Evolutionary conservation across 2,888 invertebrate genomes (phyloP).

Genomic region (Pheosia gnoma): DNA sequence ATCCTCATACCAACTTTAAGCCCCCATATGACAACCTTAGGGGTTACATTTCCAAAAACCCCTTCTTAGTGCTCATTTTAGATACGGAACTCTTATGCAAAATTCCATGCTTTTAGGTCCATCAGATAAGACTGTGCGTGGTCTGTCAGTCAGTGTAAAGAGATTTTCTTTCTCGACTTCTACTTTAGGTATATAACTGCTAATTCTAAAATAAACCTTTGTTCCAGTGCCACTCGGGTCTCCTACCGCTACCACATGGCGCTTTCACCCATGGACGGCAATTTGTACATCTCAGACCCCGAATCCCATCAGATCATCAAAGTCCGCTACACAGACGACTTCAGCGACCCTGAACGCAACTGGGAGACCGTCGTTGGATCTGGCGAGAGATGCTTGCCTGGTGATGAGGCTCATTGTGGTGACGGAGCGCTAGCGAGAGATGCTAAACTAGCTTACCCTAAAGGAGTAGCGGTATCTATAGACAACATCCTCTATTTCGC

Average conservation of each 20-base stretch:
- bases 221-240: conserved; percentile 93
- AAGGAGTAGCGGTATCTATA: conserved; percentile 96
- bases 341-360: conserved; percentile 93
- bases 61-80: too few relatives aligned
- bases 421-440: conserved; percentile 96
- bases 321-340: conserved; percentile 92
- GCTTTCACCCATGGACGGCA: conserved; percentile 96
- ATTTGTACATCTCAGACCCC: conserved; percentile 97
- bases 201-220: conserved; percentile 3
- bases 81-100: too few relatives aligned
- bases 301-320: conserved; percentile 97
- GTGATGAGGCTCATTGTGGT: conserved; percentile 97
- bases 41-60: too few relatives aligned
- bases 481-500: conserved; percentile 97
- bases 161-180: not conserved
- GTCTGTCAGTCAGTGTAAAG: not conserved
- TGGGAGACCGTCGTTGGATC: conserved; percentile 98
- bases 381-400: conserved; percentile 96
- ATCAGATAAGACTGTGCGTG: too few relatives aligned
- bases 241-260: conserved; percentile 99
- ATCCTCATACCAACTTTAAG: too few relatives aligned
- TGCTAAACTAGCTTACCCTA: conserved; percentile 97
- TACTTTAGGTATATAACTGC: too few relatives aligned
- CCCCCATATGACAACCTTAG: too few relatives aligned
- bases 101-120: too few relatives aligned